Percentiles rank a stretch among this genome's conserved stretches.
Conservation (phyloP, 2,113 vertebrate species). For the Marmota monax region DNA sequence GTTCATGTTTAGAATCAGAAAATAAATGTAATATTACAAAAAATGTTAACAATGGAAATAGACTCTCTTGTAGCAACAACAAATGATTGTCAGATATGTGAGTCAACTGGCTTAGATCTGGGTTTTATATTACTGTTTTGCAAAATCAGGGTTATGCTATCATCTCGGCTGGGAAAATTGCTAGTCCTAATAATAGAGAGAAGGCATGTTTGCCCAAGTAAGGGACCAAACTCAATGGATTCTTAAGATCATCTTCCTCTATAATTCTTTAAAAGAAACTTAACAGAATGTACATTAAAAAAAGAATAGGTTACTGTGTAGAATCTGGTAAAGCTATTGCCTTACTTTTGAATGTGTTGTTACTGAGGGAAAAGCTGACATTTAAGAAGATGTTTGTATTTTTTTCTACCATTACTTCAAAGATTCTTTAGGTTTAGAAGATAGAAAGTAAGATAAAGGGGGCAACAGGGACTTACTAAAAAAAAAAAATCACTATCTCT, state of each 20-base stretch:
- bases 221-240: not conserved
- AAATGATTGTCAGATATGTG: not conserved
- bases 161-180: conserved; percentile 1
- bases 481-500: conserved; percentile 22
- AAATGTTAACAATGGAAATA: conserved; percentile 30
- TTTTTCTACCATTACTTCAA: conserved; percentile 30
- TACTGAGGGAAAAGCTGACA: not conserved
- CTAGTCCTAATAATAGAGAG: not conserved
- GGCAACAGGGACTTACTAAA: not conserved
- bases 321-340: not conserved
- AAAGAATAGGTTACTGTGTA: conserved; percentile 19
- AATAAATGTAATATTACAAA: not conserved
- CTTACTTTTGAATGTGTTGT: not conserved
- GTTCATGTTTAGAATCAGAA: conserved; percentile 21
- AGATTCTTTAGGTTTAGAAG: conserved; percentile 33
- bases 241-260: not conserved
- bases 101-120: not conserved
- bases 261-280: conserved; percentile 21
- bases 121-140: not conserved
- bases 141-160: not conserved
- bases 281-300: not conserved
- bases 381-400: conserved; percentile 42
- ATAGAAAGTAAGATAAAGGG: not conserved
- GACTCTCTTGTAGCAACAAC: not conserved
- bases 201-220: conserved; percentile 15